Conservation (phyloP, 2,113 vertebrate species). For the Girardinichthys multiradiatus region DNA sequence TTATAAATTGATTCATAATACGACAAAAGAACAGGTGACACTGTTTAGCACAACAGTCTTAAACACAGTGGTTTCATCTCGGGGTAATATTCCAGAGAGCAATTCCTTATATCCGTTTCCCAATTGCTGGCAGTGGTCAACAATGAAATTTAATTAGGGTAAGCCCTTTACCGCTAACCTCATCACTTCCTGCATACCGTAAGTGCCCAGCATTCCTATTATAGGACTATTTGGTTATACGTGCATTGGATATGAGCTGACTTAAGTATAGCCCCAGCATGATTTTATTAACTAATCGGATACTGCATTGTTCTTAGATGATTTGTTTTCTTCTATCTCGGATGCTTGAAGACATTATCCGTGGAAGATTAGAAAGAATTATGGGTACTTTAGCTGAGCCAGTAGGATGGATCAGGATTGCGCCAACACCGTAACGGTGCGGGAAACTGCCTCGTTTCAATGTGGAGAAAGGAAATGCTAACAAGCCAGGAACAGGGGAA, state of each 20-base stretch:
- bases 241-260: conserved; percentile 42
- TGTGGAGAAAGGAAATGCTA: conserved; percentile 61
- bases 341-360: conserved; percentile 74
- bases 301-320: conserved; percentile 65
- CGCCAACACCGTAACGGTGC: conserved; percentile 60
- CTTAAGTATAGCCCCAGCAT: conserved; percentile 39
- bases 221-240: conserved; percentile 51
- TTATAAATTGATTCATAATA: conserved; percentile 44
- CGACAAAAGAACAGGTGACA: conserved; percentile 29
- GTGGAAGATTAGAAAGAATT: conserved; percentile 77
- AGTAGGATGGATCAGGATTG: conserved; percentile 72
- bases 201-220: conserved; percentile 56
- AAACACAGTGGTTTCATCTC: conserved; percentile 46
- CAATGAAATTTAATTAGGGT: conserved; percentile 62
- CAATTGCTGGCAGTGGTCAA: conserved; percentile 61
- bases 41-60: conserved; percentile 47
- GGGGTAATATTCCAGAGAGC: conserved; percentile 62
- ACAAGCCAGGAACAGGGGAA: conserved; percentile 52
- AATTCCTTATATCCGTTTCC: conserved; percentile 48
- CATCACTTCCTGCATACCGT: conserved; percentile 21
- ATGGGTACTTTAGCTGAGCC: conserved; percentile 72
- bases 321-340: conserved; percentile 68
- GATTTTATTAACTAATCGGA: conserved; percentile 75
- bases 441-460: conserved; percentile 58
- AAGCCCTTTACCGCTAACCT: conserved; percentile 62